Percentiles rank a stretch among this genome's conserved stretches.
phyloP scores from a whole-genome alignment of 2,113 vertebrate genomes.

The Macroglossus sobrinus region DNA sequence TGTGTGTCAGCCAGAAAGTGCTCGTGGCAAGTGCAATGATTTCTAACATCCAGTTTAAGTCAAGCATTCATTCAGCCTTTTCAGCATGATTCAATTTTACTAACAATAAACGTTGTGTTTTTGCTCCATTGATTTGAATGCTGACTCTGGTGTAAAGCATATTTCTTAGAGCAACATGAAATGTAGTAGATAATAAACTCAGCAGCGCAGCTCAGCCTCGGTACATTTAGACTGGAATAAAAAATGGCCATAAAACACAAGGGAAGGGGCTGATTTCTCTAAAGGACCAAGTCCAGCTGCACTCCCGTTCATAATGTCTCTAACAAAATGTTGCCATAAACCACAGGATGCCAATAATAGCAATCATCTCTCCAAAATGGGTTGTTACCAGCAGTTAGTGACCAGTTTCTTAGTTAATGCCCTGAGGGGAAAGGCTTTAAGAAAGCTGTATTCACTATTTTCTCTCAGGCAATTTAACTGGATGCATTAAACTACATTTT shows the following conservation, averaged over 20 bases:
- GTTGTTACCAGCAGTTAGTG: constrained; percentile 85
- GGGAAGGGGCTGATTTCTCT: constrained; percentile 70
- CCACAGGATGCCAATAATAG: constrained; percentile 79
- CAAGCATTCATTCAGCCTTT: constrained; percentile 41
- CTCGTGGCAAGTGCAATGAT: constrained; percentile 66
- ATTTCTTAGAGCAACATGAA: constrained; percentile 75
- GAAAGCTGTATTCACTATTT: constrained; percentile 81
- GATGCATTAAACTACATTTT: constrained; percentile 84
- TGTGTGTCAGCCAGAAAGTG: constrained; percentile 35
- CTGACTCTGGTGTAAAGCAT: constrained; percentile 70
- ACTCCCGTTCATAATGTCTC: constrained; percentile 69
- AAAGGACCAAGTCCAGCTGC: constrained; percentile 58
- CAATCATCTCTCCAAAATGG: constrained; percentile 81
- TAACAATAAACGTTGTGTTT: constrained; percentile 72
- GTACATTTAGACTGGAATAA: constrained; percentile 65
- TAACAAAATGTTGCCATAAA: constrained; percentile 83
- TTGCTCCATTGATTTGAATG: constrained; percentile 76
- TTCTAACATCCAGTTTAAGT: constrained; percentile 66
- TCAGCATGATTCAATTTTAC: constrained; percentile 67
- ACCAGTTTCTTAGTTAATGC: constrained; percentile 87
- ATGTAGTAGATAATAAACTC: constrained; percentile 73
- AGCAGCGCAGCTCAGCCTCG: neutral
- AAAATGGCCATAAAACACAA: constrained; percentile 72
- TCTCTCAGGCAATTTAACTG: constrained; percentile 84
- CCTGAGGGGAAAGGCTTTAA: constrained; percentile 85